Evolutionary conservation across 2,113 vertebrate species (phyloP).

Genomic region (Dicerorhinus sumatrensis): DNA sequence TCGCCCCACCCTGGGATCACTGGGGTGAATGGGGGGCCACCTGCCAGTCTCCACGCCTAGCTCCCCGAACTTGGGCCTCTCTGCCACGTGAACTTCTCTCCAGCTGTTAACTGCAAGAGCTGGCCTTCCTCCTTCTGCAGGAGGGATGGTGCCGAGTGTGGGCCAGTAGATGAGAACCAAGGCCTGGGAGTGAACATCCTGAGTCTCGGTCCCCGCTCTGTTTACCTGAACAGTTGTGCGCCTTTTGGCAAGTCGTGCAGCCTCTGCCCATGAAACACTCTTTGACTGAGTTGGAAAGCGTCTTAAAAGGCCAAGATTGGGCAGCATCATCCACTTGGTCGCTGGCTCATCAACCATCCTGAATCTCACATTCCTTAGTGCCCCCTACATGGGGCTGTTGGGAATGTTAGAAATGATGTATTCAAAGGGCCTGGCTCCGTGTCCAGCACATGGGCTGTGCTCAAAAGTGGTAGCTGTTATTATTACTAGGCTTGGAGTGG

Average conservation of each 20-base stretch:
- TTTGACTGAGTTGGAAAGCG: not conserved
- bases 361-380: not conserved
- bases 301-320: not conserved
- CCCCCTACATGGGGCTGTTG: not conserved
- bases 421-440: not conserved
- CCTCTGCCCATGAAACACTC: not conserved
- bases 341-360: not conserved
- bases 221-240: not conserved
- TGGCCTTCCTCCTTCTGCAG: no score
- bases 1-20: no score
- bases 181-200: not conserved
- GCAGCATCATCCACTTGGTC: not conserved
- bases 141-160: no score
- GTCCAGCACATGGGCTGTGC: accelerated
- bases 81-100: not conserved
- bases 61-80: not conserved
- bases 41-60: not conserved
- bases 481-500: not conserved
- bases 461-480: not conserved
- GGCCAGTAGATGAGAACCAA: not conserved
- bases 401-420: not conserved
- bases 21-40: not conserved
- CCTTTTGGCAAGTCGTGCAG: not conserved
- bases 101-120: not conserved
- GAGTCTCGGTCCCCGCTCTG: not conserved